Base-by-base conservation (phyloP, 1,140 invertebrate genomes). In the Copidosoma floridanum region DNA sequence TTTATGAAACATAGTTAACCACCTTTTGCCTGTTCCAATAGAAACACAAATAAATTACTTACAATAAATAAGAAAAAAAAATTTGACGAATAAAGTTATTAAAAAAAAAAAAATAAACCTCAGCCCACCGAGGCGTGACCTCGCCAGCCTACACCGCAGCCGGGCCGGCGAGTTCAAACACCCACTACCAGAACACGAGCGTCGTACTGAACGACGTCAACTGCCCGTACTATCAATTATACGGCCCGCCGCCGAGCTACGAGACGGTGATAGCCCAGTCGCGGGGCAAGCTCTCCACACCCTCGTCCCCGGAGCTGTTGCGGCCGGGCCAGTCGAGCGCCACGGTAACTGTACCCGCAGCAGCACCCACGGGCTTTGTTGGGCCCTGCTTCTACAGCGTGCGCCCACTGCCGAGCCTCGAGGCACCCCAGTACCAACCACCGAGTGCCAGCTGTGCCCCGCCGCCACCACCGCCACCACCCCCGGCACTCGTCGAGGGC, bases 201-300 rank as follows among this genome's bases (percentile, higher is more conserved):
- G 76, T 80, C 29, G 70, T 77, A 43, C 53, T 77, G 53, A 77
- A 77, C 52, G 73, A 78, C 40, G 63, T 69, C 12, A 73, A 72
- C 68, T 80, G 78, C 43, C 78, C 78, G 20, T 81, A 81, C 47
- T 79, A 81, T 54, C 78, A 81, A 57, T 64, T 81, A 10, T 81
- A 81, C 51, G 80, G 80, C 40, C 81, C 81, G 24, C 81, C 81
- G 8, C 81, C 81, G 14, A 82, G 80, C 60, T 82, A 82, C 61
- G 80, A 82, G 51, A 80, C 79, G 51, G 80, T 82, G 16, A 79
- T 82, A 27, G 75, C 77, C 2, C 77, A 80, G 52, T 71, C 72
- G 6, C 72, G 76, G 4, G 71, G 74, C 18, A 80, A 80, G 50
- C 57, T 71, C 2, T 64, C 69, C 1, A 65, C 44, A 46, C 68